A percentile compares a stretch with the other conserved stretches of the same genome.
Conservation (phyloP, 2,888 invertebrate genomes). For the Zaprionus obscuricornis region DNA sequence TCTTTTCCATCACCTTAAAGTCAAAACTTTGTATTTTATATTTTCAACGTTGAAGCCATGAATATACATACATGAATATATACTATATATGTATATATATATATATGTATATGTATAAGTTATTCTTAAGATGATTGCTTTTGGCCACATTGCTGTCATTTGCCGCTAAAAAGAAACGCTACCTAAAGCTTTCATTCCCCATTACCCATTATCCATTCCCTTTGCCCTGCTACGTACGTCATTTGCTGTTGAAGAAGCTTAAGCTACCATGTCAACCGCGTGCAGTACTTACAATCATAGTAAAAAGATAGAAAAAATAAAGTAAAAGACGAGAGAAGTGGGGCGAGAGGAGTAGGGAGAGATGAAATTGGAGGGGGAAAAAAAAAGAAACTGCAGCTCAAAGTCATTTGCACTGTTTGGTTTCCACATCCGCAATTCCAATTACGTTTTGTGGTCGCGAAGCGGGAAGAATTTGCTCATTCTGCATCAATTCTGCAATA, state of each 20-base stretch:
- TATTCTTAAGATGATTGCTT: too few relatives aligned
- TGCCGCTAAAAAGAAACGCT: too few relatives aligned
- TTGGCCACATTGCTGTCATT: too few relatives aligned
- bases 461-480: slow-evolving; percentile 25
- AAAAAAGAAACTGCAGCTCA: slow-evolving; percentile 33
- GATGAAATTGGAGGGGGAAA: background rate
- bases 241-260: background rate
- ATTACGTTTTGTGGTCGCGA: slow-evolving; percentile 54
- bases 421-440: slow-evolving; percentile 63
- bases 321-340: background rate
- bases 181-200: too few relatives aligned
- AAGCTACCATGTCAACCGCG: slow-evolving; percentile 25
- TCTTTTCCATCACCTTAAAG: too few relatives aligned
- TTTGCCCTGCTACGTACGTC: too few relatives aligned
- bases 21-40: too few relatives aligned
- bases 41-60: too few relatives aligned
- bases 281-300: slow-evolving; percentile 6
- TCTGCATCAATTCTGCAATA: slow-evolving; percentile 17
- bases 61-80: too few relatives aligned
- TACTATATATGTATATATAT: too few relatives aligned
- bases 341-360: slow-evolving; percentile 6
- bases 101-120: too few relatives aligned
- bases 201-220: too few relatives aligned
- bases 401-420: slow-evolving; percentile 65
- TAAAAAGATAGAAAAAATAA: background rate